Percentiles rank a stretch among this genome's conserved stretches.
Evolutionary conservation across 2,888 invertebrate species (phyloP).

Genomic region (Cerceris ruficornis): DNA sequence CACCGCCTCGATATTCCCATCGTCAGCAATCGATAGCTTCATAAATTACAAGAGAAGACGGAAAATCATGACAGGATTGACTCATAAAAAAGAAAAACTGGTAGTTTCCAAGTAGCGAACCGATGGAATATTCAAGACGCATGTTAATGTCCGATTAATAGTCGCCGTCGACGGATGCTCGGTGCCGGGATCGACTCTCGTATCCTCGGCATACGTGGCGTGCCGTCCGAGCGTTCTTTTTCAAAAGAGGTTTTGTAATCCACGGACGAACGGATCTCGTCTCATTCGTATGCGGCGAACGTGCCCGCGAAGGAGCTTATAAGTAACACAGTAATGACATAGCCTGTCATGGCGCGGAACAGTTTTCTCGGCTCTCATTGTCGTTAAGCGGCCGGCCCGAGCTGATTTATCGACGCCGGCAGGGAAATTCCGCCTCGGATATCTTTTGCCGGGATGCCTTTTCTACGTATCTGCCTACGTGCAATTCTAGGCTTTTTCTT

Average conservation of each 20-base stretch:
- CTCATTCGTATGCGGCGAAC: slow-evolving; percentile 73
- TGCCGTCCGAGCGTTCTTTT: slow-evolving; percentile 71
- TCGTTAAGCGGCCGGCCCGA: slow-evolving; percentile 60
- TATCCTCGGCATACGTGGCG: slow-evolving; percentile 69
- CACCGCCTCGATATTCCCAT: not conserved
- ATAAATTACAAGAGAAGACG: no score
- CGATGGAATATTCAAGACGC: slow-evolving; percentile 73
- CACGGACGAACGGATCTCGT: slow-evolving; percentile 29
- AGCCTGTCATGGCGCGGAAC: slow-evolving; percentile 75
- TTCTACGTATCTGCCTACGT: slow-evolving; percentile 48
- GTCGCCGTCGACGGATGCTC: slow-evolving; percentile 54
- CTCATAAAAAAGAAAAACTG: slow-evolving; percentile 61
- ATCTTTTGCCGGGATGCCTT: slow-evolving; percentile 28
- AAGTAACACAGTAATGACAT: slow-evolving; percentile 78
- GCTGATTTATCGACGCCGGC: slow-evolving; percentile 70
- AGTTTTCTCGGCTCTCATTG: slow-evolving; percentile 75
- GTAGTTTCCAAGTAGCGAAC: slow-evolving; percentile 63
- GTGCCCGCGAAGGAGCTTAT: slow-evolving; percentile 72
- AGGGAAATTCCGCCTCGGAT: slow-evolving; percentile 67
- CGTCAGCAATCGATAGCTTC: not conserved
- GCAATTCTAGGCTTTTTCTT: slow-evolving; percentile 29
- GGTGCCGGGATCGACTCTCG: slow-evolving; percentile 29
- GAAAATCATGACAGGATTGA: not conserved
- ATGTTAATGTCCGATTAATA: slow-evolving; percentile 75
- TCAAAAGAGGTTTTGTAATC: slow-evolving; percentile 71